Percentiles rank a stretch among this genome's conserved stretches.
Conservation (phyloP, 2,797 vertebrate species). For the Fringilla coelebs region DNA sequence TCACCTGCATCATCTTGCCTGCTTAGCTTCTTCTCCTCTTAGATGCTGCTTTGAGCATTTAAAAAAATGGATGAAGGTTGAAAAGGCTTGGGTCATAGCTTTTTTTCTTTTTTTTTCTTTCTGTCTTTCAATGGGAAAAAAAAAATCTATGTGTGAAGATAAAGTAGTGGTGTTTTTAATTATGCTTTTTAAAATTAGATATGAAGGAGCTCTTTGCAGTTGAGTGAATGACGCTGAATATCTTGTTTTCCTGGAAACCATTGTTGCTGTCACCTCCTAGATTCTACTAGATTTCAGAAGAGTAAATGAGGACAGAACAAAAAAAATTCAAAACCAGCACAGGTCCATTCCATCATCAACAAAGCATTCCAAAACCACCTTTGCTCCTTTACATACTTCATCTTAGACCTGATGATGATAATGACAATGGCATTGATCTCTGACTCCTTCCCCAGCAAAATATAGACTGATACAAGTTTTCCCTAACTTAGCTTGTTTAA, state of each 20-base stretch:
- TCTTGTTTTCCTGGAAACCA: background rate
- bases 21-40: background rate
- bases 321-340: accelerated
- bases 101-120: background rate
- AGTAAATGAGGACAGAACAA: background rate
- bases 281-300: background rate
- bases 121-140: background rate
- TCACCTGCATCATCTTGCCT: background rate
- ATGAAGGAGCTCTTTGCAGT: background rate
- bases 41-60: background rate
- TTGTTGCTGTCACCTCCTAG: background rate
- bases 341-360: background rate
- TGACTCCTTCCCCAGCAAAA: background rate
- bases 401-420: background rate
- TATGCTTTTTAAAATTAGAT: background rate
- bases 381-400: background rate
- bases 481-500: background rate
- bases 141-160: background rate
- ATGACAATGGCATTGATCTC: no score
- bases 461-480: background rate
- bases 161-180: accelerated
- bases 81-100: background rate
- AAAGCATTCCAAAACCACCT: background rate
- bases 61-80: background rate
- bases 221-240: background rate